Evolutionary conservation across 2,888 invertebrate species (phyloP).

Genomic region (Phania funesta): DNA sequence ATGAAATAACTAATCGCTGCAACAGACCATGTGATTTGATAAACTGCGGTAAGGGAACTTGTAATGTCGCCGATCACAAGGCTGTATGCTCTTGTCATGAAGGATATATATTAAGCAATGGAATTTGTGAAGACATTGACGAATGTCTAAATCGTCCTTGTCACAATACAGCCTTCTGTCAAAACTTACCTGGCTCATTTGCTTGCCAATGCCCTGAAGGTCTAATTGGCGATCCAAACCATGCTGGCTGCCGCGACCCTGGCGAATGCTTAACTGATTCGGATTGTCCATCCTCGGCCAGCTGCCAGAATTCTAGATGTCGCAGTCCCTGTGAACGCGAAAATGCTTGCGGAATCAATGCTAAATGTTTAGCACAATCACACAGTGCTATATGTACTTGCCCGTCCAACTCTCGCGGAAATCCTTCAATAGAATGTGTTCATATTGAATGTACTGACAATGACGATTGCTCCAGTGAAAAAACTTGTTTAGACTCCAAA

Average conservation of each 20-base stretch:
- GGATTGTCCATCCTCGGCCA: slow-evolving; percentile 89
- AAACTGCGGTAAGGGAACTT: slow-evolving; percentile 90
- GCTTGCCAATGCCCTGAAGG: slow-evolving; percentile 89
- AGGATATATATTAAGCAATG: slow-evolving; percentile 86
- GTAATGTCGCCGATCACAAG: slow-evolving; percentile 87
- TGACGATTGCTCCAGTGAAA: slow-evolving; percentile 86
- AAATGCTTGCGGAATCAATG: slow-evolving; percentile 87
- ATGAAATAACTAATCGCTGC: slow-evolving; percentile 88
- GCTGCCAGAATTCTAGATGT: slow-evolving; percentile 88
- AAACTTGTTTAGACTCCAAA: slow-evolving; percentile 89
- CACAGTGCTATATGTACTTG: slow-evolving; percentile 89
- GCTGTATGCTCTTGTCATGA: slow-evolving; percentile 87
- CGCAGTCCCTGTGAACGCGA: slow-evolving; percentile 87
- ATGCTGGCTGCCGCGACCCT: slow-evolving; percentile 88
- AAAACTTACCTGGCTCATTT: slow-evolving; percentile 89
- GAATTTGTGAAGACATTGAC: slow-evolving; percentile 88
- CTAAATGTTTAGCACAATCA: slow-evolving; percentile 86
- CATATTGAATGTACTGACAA: slow-evolving; percentile 89
- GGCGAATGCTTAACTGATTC: slow-evolving; percentile 90
- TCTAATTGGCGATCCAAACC: slow-evolving; percentile 88
- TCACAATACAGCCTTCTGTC: slow-evolving; percentile 88
- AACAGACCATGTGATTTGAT: slow-evolving; percentile 90
- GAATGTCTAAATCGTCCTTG: slow-evolving; percentile 91
- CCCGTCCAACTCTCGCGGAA: slow-evolving; percentile 87
- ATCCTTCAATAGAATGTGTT: slow-evolving; percentile 87